Conservation (phyloP, 2,113 vertebrate species). For the Silurus glanis region DNA sequence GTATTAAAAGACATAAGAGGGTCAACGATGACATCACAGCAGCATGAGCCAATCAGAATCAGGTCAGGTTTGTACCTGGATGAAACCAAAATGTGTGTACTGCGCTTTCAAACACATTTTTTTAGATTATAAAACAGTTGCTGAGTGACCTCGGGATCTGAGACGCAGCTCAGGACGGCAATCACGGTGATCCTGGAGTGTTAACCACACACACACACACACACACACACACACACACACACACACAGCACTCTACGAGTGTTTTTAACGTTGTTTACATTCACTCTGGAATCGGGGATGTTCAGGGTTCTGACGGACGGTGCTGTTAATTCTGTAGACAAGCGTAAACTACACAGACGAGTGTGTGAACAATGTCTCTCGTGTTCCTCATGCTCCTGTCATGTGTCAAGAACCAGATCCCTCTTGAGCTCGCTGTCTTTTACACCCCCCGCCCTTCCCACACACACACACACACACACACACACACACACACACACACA, state of each 20-base stretch:
- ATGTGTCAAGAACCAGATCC: not conserved
- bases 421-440: too few species aligned
- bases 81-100: not conserved
- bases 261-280: not conserved
- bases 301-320: not conserved
- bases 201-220: not conserved
- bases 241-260: not conserved
- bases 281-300: not conserved
- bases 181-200: not conserved
- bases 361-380: not conserved
- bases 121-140: not conserved
- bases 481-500: too few species aligned
- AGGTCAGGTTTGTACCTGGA: not conserved
- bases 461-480: too few species aligned
- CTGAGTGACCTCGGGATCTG: not conserved
- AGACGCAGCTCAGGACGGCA: not conserved
- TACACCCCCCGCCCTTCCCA: too few species aligned
- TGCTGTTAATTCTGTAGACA: not conserved
- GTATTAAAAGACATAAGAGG: not conserved
- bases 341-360: not conserved
- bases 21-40: not conserved
- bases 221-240: too few species aligned
- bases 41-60: conserved; percentile 11
- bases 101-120: not conserved
- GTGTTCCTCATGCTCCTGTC: not conserved